Percentiles rank a stretch among this genome's conserved stretches.
Evolutionary conservation across 2,888 invertebrate species (phyloP).

Genomic region (Abrostola tripartita): DNA sequence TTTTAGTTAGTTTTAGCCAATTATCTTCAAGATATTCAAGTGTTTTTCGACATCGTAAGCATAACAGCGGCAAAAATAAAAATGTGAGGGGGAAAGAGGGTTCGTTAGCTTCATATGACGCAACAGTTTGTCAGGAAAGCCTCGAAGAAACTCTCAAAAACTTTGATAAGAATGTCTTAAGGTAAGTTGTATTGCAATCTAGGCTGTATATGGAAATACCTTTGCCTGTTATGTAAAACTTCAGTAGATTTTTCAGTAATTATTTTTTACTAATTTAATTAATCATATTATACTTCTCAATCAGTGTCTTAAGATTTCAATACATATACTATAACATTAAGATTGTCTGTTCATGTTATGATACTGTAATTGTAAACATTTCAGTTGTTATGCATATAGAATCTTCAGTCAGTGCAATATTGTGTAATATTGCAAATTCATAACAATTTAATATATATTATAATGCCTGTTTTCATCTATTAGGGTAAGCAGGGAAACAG

Average conservation of each 20-base stretch:
- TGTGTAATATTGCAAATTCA: not conserved
- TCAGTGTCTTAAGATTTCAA: not conserved
- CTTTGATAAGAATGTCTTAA: conserved; percentile 81
- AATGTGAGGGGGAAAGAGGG: conserved; percentile 76
- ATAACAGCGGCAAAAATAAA: conserved; percentile 71
- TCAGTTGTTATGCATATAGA: conserved; percentile 1
- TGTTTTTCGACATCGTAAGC: conserved; percentile 82
- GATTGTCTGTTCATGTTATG: conserved; percentile 1
- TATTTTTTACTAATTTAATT: not conserved
- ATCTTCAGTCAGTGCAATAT: not conserved
- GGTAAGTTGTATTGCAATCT: conserved; percentile 40
- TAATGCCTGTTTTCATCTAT: too few relatives aligned
- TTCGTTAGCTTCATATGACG: conserved; percentile 65
- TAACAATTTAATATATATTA: too few relatives aligned
- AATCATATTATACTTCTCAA: not conserved
- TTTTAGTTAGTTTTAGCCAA: conserved; percentile 86
- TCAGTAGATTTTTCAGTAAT: not conserved
- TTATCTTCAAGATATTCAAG: conserved; percentile 82
- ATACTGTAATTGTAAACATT: conserved; percentile 2
- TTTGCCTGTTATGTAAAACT: conserved; percentile 12
- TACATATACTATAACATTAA: not conserved
- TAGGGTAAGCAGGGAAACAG: too few relatives aligned
- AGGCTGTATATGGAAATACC: conserved; percentile 15
- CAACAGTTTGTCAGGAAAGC: conserved; percentile 79
- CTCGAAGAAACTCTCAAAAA: conserved; percentile 78